Evolutionary conservation across 2,797 vertebrate species (phyloP), one percentile per base, ranked within the genome.

Genomic region (Pangasius sanitwongsei): DNA sequence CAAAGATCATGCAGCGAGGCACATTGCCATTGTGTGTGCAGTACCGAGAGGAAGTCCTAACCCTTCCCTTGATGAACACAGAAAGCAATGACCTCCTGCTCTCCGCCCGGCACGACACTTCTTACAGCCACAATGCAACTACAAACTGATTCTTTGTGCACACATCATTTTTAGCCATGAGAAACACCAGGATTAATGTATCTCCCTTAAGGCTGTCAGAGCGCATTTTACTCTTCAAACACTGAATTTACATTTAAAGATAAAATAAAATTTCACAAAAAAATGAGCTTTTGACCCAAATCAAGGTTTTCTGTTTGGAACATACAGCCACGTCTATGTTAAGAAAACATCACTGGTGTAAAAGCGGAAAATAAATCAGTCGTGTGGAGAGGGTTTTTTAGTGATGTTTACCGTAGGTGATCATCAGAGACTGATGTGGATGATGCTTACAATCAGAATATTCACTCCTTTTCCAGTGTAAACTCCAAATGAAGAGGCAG

Each of bases 21-120:
- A 84, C 53, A 80, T 57, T 41, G 88, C 94, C 87, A 97, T 96
- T 97, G 96, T 96, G 91, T 44, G 2, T 57, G 78, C 8, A 50
- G 69, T 85, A 83, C 44, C 0, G 77, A 91, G 90, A 96, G 96
- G 96, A 97, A 96, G 95, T 96, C 95, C 95, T 94, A 93, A 95
- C 96, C 95, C 94, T 95, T 96, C 93, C 95, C 93, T 95, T 89
- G 90, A 55, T 93, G 90, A 89, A 89, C 85, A 78, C 74, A 67
- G 48, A 86, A 85, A 92, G 89, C 91, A 65, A 53, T 23, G 78
- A 87, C 91, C 57, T 87, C 88, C 57, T 59, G 86, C 55, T 34
- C 92, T 44, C 92, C 88, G 86, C 90, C 92, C 91, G 81, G 86
- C 53, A 72, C 57, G 67, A 25, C 5, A 55, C 28, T 59, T 75